Evolutionary conservation across 1,140 invertebrate genomes (phyloP).

Genomic region (Drosophila guanche): DNA sequence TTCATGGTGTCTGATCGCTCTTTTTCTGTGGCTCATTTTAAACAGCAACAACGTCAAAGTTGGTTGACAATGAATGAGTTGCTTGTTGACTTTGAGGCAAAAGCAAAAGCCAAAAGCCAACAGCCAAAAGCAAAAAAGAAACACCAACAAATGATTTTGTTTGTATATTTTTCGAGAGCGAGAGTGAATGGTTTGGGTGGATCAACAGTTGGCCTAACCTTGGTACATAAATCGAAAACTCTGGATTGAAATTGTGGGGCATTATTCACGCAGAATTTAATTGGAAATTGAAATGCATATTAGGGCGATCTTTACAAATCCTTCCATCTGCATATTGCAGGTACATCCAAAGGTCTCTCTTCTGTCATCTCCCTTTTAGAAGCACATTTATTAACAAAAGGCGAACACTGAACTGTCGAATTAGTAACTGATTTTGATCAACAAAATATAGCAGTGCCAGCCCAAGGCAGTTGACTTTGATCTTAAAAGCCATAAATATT

Average conservation of each 20-base stretch:
- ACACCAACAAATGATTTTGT: slow-evolving; percentile 11
- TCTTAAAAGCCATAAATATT: slow-evolving; percentile 47
- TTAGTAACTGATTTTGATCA: slow-evolving; percentile 34
- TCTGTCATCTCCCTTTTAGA: too few relatives aligned
- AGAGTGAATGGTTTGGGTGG: slow-evolving; percentile 55
- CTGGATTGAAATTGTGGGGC: neutral
- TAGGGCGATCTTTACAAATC: neutral
- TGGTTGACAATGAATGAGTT: slow-evolving; percentile 71
- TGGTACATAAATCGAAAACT: slow-evolving; percentile 19
- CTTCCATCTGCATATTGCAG: neutral
- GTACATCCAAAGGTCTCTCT: too few relatives aligned
- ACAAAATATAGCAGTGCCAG: neutral
- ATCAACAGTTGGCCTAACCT: slow-evolving; percentile 48
- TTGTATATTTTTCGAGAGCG: slow-evolving; percentile 47
- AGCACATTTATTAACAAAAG: neutral
- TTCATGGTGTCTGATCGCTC: slow-evolving; percentile 55
- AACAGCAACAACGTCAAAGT: slow-evolving; percentile 29
- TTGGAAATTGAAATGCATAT: neutral
- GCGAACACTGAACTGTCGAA: slow-evolving; percentile 24
- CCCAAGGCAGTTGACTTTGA: slow-evolving; percentile 32
- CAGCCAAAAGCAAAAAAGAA: slow-evolving; percentile 21
- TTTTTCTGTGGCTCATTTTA: slow-evolving; percentile 27
- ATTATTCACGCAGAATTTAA: neutral
- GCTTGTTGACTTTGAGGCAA: slow-evolving; percentile 67
- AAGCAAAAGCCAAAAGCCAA: neutral